phyloP scores from a whole-genome alignment of 2,113 vertebrate genomes.

The Oncorhynchus keta region DNA sequence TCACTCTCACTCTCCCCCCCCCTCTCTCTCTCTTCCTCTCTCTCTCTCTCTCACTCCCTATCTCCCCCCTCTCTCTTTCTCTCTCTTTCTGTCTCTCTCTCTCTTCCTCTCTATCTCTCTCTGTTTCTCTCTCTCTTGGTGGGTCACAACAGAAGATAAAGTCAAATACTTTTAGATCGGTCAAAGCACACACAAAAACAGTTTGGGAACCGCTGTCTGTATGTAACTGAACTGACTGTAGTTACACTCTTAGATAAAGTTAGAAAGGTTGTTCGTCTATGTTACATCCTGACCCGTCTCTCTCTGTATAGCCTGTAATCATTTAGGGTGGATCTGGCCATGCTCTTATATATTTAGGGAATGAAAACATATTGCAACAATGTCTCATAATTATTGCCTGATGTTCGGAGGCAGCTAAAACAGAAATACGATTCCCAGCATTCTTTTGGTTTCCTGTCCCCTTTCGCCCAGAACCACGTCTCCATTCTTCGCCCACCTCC shows the following conservation, averaged over 20 bases:
- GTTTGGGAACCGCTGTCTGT: conserved; percentile 21
- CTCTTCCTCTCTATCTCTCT: no score
- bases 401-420: conserved; percentile 57
- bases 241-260: conserved; percentile 14
- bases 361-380: conserved; percentile 54
- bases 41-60: no score
- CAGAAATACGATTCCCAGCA: conserved; percentile 58
- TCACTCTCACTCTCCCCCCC: no score
- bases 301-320: conserved; percentile 64
- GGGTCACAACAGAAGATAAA: no score
- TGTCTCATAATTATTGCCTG: conserved; percentile 43
- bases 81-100: no score
- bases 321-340: conserved; percentile 32
- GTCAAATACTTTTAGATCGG: not conserved
- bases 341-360: conserved; percentile 65
- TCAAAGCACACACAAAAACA: conserved; percentile 1
- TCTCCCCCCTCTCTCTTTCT: no score
- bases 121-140: no score
- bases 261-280: conserved; percentile 41
- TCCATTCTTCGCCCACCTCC: no score
- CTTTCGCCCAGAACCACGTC: conserved; percentile 7
- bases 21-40: not conserved
- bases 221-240: conserved; percentile 21
- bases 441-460: conserved; percentile 62
- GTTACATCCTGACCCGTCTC: conserved; percentile 13